Evolutionary conservation across 2,113 vertebrate species (phyloP).

Genomic region (Rhea pennata): DNA sequence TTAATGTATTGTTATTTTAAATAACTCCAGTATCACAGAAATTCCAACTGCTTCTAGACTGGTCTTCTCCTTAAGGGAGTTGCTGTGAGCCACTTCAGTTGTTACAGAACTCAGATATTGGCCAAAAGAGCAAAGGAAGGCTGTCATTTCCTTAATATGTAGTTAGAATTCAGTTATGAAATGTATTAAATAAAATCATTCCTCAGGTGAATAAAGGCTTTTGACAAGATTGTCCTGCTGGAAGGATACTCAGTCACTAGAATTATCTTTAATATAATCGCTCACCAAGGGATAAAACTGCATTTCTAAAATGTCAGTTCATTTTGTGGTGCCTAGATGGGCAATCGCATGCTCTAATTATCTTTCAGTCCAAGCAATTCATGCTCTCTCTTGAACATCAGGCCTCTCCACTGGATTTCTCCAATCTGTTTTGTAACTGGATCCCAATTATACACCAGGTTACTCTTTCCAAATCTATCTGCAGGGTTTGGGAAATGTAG

Average conservation of each 20-base stretch:
- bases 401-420: conserved; percentile 43
- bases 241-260: conserved; percentile 56
- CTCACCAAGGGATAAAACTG: conserved; percentile 19
- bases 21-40: neutral
- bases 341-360: conserved; percentile 58
- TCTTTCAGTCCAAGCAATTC: conserved; percentile 33
- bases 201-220: conserved; percentile 61
- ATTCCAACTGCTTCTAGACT: neutral
- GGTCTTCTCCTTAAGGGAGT: neutral
- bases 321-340: conserved; percentile 19
- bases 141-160: conserved; percentile 47
- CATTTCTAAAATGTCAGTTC: conserved; percentile 66
- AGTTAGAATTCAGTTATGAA: conserved; percentile 21
- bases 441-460: conserved; percentile 31
- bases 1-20: neutral
- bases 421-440: conserved; percentile 37
- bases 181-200: conserved; percentile 40
- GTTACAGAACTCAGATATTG: neutral
- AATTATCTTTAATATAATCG: conserved; percentile 63
- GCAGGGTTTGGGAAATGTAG: neutral
- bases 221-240: conserved; percentile 46
- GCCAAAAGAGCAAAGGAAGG: conserved; percentile 5
- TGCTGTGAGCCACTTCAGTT: neutral
- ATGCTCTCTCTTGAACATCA: conserved; percentile 30
- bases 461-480: conserved; percentile 43